Base-by-base conservation (phyloP, 1,140 invertebrate genomes). In the Whitmania pigra region DNA sequence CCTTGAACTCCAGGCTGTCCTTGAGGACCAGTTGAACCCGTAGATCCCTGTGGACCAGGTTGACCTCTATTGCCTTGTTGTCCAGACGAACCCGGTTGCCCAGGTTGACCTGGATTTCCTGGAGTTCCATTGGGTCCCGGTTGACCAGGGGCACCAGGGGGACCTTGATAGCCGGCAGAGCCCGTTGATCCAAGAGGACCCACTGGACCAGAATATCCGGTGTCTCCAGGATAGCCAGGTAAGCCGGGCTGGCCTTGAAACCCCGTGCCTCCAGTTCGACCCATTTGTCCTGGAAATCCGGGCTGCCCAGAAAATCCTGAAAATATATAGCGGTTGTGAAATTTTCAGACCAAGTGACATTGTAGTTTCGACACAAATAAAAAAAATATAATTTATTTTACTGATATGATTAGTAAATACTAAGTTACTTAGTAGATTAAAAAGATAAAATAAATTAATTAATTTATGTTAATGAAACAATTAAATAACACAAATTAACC, bases 11-110 rank as follows among this genome's bases (percentile, higher is more conserved):
- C 72, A 71, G 36, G 11, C 22, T 25, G 72, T 29, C 67, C 67
- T 68, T 29, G 36, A 31, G 36, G 53, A 20, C 69, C 69, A 9
- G 43, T 49, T 27, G 40, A 18, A 13, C 69, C 71, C 17, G 71
- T n/a, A 53, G 71, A 57, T 29, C 71, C 71, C n/a, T 57, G 43
- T 40, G 25, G 49, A 63, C 71, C 71, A 11, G 27, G 60, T 40
- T 29, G n/a, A 25, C 71, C 72, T 29, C n/a, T 40, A 17, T 68
- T 53, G 25, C 72, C 72, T 54, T 17, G 67, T 71, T 55, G 72
- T 29, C 72, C 72, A 25, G 67, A 2, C n/a, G 72, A 27, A 13
- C 72, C 72, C 29, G n/a, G 67, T 22, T 71, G 43, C 6, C 72
- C 72, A 15, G 13, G 43, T 57, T n/a, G 43, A 17, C 72, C 72